Percentiles rank a stretch among this genome's conserved stretches.
These are phyloP conservation scores for Mandrillus leucophaeus DNA, from an alignment of 2,113 vertebrate species.

Conservation along the genomic window DNA sequence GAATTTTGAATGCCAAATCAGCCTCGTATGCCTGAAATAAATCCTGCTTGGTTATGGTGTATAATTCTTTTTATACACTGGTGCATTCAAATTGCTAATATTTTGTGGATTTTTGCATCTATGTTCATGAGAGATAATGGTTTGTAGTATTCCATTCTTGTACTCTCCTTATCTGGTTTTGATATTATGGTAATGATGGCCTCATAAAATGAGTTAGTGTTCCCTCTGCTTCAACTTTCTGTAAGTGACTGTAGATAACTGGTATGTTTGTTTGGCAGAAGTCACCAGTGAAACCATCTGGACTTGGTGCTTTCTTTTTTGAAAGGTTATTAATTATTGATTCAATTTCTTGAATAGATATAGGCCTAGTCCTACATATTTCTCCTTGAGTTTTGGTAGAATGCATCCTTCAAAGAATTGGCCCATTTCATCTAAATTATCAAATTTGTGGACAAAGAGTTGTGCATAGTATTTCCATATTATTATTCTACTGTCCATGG, in stretches of 20 bases:
- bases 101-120: not conserved
- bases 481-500: not conserved
- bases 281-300: not conserved
- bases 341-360: constrained; percentile 13
- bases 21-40: not conserved
- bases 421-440: not conserved
- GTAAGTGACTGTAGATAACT: not conserved
- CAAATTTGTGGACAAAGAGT: not conserved
- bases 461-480: not conserved
- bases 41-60: not conserved
- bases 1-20: not conserved
- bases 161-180: not conserved
- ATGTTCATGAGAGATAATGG: not conserved
- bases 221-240: not conserved
- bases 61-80: not conserved
- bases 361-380: not conserved
- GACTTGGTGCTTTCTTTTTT: not conserved
- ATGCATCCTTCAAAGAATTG: not conserved
- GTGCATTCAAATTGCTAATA: not conserved
- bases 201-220: not conserved
- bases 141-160: not conserved
- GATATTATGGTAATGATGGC: not conserved
- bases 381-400: constrained; percentile 7
- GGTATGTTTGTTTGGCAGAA: not conserved
- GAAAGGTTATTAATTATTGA: not conserved